phyloP scores from a whole-genome alignment of 2,113 vertebrate genomes.

The Eclectus roratus region DNA sequence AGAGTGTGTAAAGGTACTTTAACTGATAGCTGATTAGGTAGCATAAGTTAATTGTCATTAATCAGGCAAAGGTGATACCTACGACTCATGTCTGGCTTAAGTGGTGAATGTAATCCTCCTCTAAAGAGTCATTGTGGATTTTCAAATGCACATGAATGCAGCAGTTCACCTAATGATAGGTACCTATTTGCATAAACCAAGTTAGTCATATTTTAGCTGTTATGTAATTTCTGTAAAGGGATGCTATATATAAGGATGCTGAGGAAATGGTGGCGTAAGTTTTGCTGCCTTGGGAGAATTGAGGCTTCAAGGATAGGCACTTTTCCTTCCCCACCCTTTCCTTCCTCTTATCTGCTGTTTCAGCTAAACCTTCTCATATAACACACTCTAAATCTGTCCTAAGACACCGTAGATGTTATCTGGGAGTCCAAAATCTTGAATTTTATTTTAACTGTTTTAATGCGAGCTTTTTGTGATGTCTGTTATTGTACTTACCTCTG shows the following conservation, averaged over 20 bases:
- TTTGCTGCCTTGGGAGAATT: background rate
- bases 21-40: background rate
- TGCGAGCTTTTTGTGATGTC: background rate
- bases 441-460: background rate
- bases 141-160: background rate
- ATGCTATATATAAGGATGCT: background rate
- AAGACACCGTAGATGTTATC: background rate
- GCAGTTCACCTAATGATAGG: background rate
- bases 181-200: background rate
- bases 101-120: background rate
- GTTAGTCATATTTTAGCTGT: background rate
- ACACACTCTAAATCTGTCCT: background rate
- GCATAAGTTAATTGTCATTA: background rate
- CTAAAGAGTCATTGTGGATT: background rate
- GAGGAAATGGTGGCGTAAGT: background rate
- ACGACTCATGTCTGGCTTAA: background rate
- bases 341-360: background rate
- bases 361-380: background rate
- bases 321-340: background rate
- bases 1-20: background rate
- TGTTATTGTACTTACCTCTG: background rate
- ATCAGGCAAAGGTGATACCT: background rate
- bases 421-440: background rate
- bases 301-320: background rate
- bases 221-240: background rate